Evolutionary conservation across 2,888 invertebrate species (phyloP), one percentile per base, ranked within the genome.

Genomic region (Drepanosiphum platanoidis): DNA sequence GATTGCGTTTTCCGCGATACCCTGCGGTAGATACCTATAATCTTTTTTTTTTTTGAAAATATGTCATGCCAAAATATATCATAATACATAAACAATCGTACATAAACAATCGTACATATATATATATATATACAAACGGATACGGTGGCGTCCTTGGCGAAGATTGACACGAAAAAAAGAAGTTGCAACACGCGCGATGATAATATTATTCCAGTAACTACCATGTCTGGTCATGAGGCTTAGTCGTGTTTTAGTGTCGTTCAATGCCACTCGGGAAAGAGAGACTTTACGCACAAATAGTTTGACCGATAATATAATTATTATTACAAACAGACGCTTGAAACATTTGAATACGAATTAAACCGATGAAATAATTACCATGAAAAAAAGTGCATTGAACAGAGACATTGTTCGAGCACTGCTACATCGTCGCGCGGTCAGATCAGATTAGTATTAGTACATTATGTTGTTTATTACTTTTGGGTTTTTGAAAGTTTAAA

Each of bases 131-230:
- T 30, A 36, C 36, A 27, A 77, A 84, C 52, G 83, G 83, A 75
- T 84, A 84, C 75, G 75, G 83, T 75, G 36, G 22, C 52, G 83
- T 75, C 83, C 83, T 84, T 84, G 83, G 36, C 68, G 74, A 84
- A 75, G 83, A 84, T 84, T 84, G 83, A 84, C 83, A 84, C 66
- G 83, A 77, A 84, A 84, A 81, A 84, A 84, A 77, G 74, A 75
- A 77, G 83, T 84, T 84, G 83, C 83, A 66, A 84, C 83, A 84
- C 75, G 83, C 83, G 58, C 36, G 83, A 75, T 77, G 75, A 84
- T 84, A 75, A 84, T 84, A 77, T 84, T 75, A 81, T 84, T 84
- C 83, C 75, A 84, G 83, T 84, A 84, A 84, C 83, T 84, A 84
- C 83, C 83, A 84, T 84, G 83, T 84, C 83, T 84, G 83, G 83